Evolutionary conservation across 2,888 invertebrate genomes (phyloP).

Genomic region (Diarsia brunnea): DNA sequence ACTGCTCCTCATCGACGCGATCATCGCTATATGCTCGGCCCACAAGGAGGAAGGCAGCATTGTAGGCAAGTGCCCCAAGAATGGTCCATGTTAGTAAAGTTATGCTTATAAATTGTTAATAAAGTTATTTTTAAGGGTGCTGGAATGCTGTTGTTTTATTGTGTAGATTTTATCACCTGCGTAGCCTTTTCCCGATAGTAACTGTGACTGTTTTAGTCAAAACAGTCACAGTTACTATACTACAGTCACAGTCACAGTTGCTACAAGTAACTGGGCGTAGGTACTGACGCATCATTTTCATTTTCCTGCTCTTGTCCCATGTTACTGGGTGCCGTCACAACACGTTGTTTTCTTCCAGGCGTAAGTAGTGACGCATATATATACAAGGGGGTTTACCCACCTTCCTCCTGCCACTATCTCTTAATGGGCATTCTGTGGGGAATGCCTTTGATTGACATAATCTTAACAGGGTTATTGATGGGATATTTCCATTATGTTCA

Average conservation of each 20-base stretch:
- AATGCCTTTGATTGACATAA: conserved; percentile 15
- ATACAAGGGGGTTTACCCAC: neutral
- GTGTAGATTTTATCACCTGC: neutral
- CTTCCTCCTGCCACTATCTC: conserved; percentile 5
- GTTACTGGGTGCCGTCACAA: no score
- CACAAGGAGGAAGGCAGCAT: conserved; percentile 77
- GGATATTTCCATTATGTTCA: neutral
- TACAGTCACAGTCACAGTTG: no score
- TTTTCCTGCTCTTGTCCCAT: no score
- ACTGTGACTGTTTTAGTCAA: neutral
- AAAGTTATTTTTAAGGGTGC: conserved; percentile 57
- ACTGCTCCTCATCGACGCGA: conserved; percentile 79
- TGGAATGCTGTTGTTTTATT: conserved; percentile 37
- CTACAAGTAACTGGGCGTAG: neutral
- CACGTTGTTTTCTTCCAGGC: no score
- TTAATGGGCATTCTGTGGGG: conserved; percentile 1
- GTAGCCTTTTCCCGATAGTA: neutral
- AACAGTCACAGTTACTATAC: no score
- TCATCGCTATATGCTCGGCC: conserved; percentile 82
- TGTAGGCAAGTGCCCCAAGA: conserved; percentile 72
- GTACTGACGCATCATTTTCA: neutral
- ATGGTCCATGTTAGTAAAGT: conserved; percentile 58
- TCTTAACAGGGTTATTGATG: conserved; percentile 1
- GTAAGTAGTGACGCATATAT: conserved; percentile 15
- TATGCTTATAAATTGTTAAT: conserved; percentile 46